Evolutionary conservation across 2,888 invertebrate species (phyloP), one percentile per base, ranked within the genome.

Genomic region (Oscheius sp.): DNA sequence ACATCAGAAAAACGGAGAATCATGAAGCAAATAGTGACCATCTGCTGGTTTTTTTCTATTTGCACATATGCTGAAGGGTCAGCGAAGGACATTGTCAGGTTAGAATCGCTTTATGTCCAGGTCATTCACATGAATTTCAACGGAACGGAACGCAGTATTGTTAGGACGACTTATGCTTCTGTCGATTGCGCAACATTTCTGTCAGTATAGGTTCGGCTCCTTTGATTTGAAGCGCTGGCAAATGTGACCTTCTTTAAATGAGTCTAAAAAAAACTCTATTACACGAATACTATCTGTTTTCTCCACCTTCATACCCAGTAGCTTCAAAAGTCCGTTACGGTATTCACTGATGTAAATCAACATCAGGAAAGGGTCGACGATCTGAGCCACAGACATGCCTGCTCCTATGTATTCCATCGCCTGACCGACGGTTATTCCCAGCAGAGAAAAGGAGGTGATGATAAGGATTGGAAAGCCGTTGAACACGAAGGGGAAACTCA

Each of bases 351-450:
- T 32, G 29, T 29, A 11, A 32, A 58, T 32, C 3, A 58, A 11
- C 11, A 58, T 58, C 11, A 58, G 32, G 29, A 58, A 13, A 5
- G 58, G 58, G 29, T 58, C 58, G 1, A 29, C n/a, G 21, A 58
- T 58, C 32, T 58, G 58, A 33, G 58, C 58, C 3, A 58, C n/a
- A 2, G 58, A 58, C 11, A 32, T n/a, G 2, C n/a, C 32, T 11
- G 58, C 58, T 58, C 58, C 58, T 4, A 58, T 29, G 32, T 58
- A 58, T 58, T 21, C 58, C 58, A 29, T n/a, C 2, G 32, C 29
- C 11, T 21, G n/a, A 5, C 11, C 11, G 11, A 58, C 11, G 5
- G 58, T n/a, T 13, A 32, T 33, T 0, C 32, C 32, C 29, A 33
- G 11, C 5, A 58, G 32, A 29, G 33, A 11, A 32, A 5, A 32